Percentiles rank a stretch among this genome's conserved stretches.
phyloP scores from a whole-genome alignment of 1,140 invertebrate genomes.

The Drosophila nebulosa region DNA sequence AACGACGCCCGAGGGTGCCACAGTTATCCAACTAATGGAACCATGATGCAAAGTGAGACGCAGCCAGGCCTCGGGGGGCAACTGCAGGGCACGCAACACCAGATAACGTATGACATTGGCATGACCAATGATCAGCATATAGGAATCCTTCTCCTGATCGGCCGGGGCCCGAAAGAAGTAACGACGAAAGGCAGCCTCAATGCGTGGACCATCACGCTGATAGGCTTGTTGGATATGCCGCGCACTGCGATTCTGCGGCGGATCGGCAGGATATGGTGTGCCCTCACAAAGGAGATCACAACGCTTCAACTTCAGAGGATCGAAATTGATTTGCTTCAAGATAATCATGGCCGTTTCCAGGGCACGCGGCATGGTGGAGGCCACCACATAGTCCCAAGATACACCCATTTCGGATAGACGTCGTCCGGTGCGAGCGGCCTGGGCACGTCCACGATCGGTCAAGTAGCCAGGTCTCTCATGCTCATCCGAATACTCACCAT shows the following conservation, averaged over 20 bases:
- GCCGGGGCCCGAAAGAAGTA: constrained; percentile 94
- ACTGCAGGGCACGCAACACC: constrained; percentile 97
- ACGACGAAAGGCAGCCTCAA: constrained; percentile 96
- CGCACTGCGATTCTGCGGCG: constrained; percentile 90
- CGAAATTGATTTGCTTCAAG: constrained; percentile 70
- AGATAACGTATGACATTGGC: constrained; percentile 99
- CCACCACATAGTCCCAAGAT: constrained; percentile 88
- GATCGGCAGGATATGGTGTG: constrained; percentile 95
- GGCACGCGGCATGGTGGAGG: constrained; percentile 96
- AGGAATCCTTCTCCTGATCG: constrained; percentile 90
- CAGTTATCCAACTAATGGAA: constrained; percentile 94
- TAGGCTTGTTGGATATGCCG: constrained; percentile 87
- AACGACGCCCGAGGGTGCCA: constrained; percentile 92
- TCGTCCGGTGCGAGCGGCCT: constrained; percentile 91
- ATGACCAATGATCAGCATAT: constrained; percentile 97
- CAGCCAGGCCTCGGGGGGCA: constrained; percentile 97
- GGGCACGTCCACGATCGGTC: constrained; percentile 91
- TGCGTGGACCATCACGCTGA: constrained; percentile 94
- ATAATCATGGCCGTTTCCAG: constrained; percentile 94
- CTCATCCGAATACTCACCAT: constrained; percentile 95
- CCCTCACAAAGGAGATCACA: constrained; percentile 94
- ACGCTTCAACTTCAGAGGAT: constrained; percentile 83
- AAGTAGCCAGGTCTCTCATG: constrained; percentile 88
- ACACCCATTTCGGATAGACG: constrained; percentile 87
- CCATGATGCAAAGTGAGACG: constrained; percentile 93